phyloP scores from a whole-genome alignment of 2,888 invertebrate genomes.

The Rhogogaster chlorosoma region DNA sequence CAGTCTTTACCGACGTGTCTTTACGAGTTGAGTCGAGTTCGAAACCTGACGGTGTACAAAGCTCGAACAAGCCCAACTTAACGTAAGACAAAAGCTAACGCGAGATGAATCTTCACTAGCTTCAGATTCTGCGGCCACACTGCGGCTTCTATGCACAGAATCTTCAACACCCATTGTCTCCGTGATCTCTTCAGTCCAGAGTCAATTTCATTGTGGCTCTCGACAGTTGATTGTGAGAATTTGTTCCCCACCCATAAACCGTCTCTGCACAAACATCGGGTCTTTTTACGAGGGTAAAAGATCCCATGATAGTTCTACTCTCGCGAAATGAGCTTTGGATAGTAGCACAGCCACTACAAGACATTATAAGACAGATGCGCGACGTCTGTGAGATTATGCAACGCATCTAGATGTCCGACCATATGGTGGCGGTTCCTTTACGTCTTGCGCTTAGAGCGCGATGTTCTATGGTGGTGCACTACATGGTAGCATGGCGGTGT shows the following conservation, averaged over 20 bases:
- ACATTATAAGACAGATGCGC: constrained; percentile 70
- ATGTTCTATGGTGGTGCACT: constrained; percentile 58
- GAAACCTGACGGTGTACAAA: background rate
- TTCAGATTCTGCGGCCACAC: constrained; percentile 2
- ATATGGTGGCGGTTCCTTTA: constrained; percentile 74
- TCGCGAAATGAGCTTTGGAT: constrained; percentile 7
- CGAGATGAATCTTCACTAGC: constrained; percentile 20
- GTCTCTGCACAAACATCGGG: background rate
- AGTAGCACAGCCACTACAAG: constrained; percentile 8
- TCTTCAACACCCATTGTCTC: constrained; percentile 32
- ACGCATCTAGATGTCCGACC: constrained; percentile 63
- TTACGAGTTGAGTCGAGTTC: constrained; percentile 29
- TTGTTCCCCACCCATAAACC: background rate
- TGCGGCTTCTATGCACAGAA: constrained; percentile 15
- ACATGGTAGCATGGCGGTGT: constrained; percentile 48
- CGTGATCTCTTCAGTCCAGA: background rate
- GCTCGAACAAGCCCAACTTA: constrained; percentile 8
- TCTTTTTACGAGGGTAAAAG: background rate
- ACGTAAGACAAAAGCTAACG: constrained; percentile 1
- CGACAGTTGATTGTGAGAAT: constrained; percentile 22
- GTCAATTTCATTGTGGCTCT: constrained; percentile 9
- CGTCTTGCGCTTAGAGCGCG: constrained; percentile 69
- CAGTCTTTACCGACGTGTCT: constrained; percentile 47
- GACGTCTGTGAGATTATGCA: constrained; percentile 70
- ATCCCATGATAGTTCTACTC: constrained; percentile 21